Evolutionary conservation across 2,888 invertebrate species (phyloP).

Genomic region (Ceratothoa steindachneri): DNA sequence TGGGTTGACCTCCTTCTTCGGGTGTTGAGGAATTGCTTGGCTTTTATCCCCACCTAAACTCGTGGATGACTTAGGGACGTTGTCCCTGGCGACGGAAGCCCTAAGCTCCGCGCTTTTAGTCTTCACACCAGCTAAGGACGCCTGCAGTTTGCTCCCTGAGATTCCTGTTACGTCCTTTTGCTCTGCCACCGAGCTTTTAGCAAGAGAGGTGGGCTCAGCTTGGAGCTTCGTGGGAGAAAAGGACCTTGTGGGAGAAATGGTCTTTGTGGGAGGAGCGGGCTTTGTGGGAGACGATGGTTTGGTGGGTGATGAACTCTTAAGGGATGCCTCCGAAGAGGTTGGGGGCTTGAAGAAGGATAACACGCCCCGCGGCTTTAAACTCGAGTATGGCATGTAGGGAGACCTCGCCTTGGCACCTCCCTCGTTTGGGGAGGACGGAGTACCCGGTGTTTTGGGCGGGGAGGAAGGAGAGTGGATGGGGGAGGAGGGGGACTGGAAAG

Average conservation of each 20-base stretch:
- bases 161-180: not conserved
- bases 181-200: not conserved
- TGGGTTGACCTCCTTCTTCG: not conserved
- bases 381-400: not conserved
- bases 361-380: not conserved
- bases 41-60: too few species aligned
- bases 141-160: not conserved
- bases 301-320: not conserved
- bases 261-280: not conserved
- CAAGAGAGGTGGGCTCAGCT: not conserved
- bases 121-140: not conserved
- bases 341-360: not conserved
- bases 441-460: not conserved
- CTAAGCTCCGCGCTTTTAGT: too few species aligned
- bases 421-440: not conserved
- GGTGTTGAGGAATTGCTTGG: too few species aligned
- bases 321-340: not conserved
- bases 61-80: too few species aligned
- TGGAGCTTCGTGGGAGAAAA: not conserved
- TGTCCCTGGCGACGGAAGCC: too few species aligned
- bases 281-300: slow-evolving; percentile 6
- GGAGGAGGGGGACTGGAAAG: not conserved
- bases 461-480: not conserved
- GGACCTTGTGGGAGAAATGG: not conserved
- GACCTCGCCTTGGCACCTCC: not conserved